Evolutionary conservation across 1,140 invertebrate species (phyloP), one percentile per base, ranked within the genome.

Genomic region (Drosophila parvula): DNA sequence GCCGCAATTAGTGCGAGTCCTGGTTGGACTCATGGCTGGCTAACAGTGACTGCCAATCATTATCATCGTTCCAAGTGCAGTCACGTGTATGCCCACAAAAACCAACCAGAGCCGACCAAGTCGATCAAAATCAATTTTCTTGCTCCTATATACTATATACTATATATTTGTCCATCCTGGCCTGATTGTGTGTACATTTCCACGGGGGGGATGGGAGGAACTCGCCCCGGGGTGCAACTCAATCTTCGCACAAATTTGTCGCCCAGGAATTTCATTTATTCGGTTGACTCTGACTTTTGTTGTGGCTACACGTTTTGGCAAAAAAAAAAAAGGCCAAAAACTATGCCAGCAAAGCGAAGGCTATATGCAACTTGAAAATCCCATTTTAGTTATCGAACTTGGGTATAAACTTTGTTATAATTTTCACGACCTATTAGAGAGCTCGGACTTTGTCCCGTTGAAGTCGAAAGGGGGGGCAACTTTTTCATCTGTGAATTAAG

Each of bases 201-300:
- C 30, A 22, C 18, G 3, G 18, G 32, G n/a, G n/a, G n/a, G n/a
- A n/a, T n/a, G n/a, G n/a, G n/a, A n/a, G n/a, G 16, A 32, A 55
- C 32, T 11, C 34, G 5, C 53, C n/a, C 8, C 18, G 8, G 18
- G 51, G 18, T 27, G 44, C 34, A 67, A 34, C 64, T 50, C 34
- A 34, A 68, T 68, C 45, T 16, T 58, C n/a, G 14, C 43, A 56
- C 55, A 63, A 75, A 74, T 63, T 69, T 74, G 34, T 50, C 34
- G 45, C 16, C 12, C 48, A 16, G 67, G 51, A 69, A 80, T 80
- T 69, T 75, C 57, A 74, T 69, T 59, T 68, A 41, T 56, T 62
- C 10, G 30, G 47, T 61, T 28, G 40, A 58, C 60, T 53, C 40
- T 28, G 28, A 57, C 76, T 79, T 79, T 67, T 65, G 59, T 56